Percentiles rank a stretch among this genome's conserved stretches.
These are phyloP conservation scores for Ceyx margarethae DNA, from an alignment of 2,113 vertebrate species.

Conservation along the genomic window DNA sequence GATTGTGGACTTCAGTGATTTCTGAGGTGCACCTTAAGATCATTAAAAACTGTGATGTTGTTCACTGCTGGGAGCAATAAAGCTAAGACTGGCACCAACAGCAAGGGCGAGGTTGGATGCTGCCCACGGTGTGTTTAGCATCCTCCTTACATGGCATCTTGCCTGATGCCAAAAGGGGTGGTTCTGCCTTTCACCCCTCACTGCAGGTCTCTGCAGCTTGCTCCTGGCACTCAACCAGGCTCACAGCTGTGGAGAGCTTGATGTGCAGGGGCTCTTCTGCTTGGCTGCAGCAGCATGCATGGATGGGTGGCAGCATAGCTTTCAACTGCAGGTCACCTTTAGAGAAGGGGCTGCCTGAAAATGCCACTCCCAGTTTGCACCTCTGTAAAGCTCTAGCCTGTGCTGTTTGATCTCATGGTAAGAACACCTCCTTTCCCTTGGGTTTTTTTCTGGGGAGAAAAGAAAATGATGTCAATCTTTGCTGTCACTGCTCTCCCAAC, in stretches of 20 bases:
- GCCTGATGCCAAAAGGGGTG: background rate
- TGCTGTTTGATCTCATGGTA: background rate
- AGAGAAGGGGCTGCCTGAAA: background rate
- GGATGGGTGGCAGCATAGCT: background rate
- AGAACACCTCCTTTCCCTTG: background rate
- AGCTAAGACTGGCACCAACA: background rate
- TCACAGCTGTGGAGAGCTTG: background rate
- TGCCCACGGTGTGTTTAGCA: rapidly evolving
- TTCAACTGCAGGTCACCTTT: background rate
- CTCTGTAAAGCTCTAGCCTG: background rate
- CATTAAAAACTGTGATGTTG: rapidly evolving
- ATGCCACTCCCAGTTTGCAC: rapidly evolving
- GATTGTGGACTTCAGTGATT: background rate
- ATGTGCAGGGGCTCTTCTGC: background rate
- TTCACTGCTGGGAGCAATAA: background rate
- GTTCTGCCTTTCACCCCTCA: background rate
- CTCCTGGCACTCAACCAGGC: background rate
- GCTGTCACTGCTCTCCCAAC: background rate
- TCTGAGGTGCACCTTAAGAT: background rate
- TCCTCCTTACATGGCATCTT: background rate
- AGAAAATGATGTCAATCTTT: background rate
- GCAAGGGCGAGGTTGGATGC: background rate
- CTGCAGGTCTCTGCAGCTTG: background rate
- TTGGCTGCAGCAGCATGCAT: background rate
- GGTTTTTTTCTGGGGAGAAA: background rate